phyloP scores from a whole-genome alignment of 1,140 invertebrate species.

The Mylabris phalerata region DNA sequence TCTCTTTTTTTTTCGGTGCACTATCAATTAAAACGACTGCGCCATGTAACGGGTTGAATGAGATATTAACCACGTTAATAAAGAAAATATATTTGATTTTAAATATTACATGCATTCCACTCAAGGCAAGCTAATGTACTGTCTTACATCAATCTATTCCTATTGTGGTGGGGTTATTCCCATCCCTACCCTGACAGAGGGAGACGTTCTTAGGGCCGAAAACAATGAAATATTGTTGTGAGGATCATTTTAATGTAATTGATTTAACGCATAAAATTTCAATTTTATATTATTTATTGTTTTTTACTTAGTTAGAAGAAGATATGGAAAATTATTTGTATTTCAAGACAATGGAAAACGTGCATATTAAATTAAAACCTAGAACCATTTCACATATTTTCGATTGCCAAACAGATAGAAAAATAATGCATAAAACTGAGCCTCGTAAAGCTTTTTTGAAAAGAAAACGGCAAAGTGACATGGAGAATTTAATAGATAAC shows the following conservation, averaged over 20 bases:
- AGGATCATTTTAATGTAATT: constrained; percentile 1
- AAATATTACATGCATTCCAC: too few relatives aligned
- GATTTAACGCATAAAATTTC: background rate
- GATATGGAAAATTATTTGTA: background rate
- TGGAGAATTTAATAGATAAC: background rate
- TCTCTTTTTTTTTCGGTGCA: too few relatives aligned
- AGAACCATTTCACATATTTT: background rate
- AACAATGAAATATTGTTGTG: background rate
- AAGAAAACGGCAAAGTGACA: background rate
- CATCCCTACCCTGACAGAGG: too few relatives aligned
- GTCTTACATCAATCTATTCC: too few relatives aligned
- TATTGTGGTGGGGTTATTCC: too few relatives aligned
- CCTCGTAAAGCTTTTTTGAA: background rate
- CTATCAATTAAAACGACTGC: too few relatives aligned
- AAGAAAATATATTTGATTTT: too few relatives aligned
- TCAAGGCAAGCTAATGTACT: too few relatives aligned
- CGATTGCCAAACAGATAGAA: background rate
- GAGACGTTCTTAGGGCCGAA: background rate
- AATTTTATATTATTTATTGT: background rate
- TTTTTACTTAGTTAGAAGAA: background rate
- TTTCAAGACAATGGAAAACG: background rate
- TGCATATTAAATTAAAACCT: background rate
- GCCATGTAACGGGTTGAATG: too few relatives aligned
- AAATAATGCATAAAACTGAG: background rate
- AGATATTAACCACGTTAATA: too few relatives aligned